A percentile compares a stretch with the other conserved stretches of the same genome.
These are phyloP conservation scores for Amazona guildingii DNA, from an alignment of 2,113 vertebrate species.

Conservation along the genomic window DNA sequence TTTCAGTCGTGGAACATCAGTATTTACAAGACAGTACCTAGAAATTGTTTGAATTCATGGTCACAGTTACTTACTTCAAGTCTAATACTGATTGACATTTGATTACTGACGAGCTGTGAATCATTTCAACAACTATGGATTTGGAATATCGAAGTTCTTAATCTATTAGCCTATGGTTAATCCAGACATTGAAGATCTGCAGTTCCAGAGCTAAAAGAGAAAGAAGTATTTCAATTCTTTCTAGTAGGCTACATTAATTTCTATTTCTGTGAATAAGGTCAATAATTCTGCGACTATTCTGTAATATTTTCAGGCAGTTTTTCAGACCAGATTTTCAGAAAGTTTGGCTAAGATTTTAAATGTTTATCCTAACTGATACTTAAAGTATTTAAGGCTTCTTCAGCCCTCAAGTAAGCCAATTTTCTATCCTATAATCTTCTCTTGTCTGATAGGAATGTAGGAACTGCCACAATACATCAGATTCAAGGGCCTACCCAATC, in stretches of 20 bases:
- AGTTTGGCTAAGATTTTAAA: constrained; percentile 5
- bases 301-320: neutral
- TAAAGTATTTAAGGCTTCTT: constrained; percentile 19
- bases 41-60: neutral
- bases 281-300: neutral
- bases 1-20: neutral
- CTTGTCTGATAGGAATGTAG: neutral
- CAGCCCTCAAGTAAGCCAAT: neutral
- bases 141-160: neutral
- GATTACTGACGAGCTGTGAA: neutral
- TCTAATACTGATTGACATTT: neutral
- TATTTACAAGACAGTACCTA: neutral
- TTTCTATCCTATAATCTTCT: constrained; percentile 11
- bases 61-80: neutral
- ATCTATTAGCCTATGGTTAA: neutral
- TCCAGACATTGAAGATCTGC: neutral
- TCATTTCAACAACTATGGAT: neutral
- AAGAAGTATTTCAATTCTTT: neutral
- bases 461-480: neutral
- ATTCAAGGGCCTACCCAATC: neutral
- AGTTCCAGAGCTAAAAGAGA: neutral
- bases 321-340: neutral
- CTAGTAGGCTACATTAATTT: neutral
- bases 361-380: neutral
- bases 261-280: neutral